Evolutionary conservation across 2,113 vertebrate species (phyloP).

Genomic region (Chunga burmeisteri): DNA sequence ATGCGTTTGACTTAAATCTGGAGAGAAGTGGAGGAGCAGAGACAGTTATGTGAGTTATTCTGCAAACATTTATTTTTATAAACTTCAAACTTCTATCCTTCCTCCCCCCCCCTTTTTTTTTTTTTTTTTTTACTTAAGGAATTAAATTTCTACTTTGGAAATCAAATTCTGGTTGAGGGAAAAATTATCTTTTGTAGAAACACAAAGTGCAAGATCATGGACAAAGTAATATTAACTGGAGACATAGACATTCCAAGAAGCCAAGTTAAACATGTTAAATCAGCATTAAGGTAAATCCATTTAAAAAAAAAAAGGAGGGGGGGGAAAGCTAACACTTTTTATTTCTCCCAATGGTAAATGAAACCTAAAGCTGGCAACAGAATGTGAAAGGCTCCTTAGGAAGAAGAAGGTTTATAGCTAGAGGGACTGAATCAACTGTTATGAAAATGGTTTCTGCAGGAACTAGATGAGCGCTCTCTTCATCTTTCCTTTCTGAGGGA

Average conservation of each 20-base stretch:
- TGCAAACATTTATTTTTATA: neutral
- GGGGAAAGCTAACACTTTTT: neutral
- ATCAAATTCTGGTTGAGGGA: neutral
- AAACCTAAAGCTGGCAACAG: neutral
- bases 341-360: neutral
- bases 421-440: neutral
- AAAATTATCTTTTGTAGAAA: neutral
- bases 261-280: slow-evolving; percentile 21
- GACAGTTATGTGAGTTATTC: neutral
- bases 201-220: neutral
- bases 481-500: neutral
- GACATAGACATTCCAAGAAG: neutral
- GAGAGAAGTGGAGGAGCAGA: neutral
- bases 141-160: neutral
- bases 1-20: neutral
- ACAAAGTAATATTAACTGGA: neutral
- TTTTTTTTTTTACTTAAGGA: neutral
- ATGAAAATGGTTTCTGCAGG: neutral
- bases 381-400: neutral
- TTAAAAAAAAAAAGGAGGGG: neutral
- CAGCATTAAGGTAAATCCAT: neutral
- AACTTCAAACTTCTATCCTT: neutral
- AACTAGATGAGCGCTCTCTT: neutral
- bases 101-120: fast-evolving
- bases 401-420: neutral